Evolutionary conservation across 2,888 invertebrate genomes (phyloP), one percentile per base, ranked within the genome.

Genomic region (Thereva unica): DNA sequence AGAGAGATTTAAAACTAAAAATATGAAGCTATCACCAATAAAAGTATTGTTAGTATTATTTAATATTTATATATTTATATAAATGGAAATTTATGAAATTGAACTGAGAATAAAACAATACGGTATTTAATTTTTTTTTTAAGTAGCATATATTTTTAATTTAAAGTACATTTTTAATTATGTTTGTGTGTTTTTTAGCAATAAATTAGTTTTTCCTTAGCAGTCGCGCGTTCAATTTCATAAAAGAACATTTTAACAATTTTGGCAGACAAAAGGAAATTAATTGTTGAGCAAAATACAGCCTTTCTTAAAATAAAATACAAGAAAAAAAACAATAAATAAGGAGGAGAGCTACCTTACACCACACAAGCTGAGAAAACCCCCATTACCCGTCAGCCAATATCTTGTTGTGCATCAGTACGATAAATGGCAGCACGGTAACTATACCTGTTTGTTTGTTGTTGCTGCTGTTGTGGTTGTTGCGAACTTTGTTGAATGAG

Each of bases 301-400:
- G 23, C 23, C 23, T 23, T 2, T 23, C 23, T 23, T 23, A 23
- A 23, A 23, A 23, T 23, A 23, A 23, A 37, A 47, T 47, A 49
- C 44, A 12, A 47, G 47, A 38, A 50, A 23, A 23, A 37, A 47
- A 59, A 49, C 44, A 12, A 47, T 59, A 38, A 50, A 10, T 34
- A 42, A 57, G 61, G 53, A 41, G 38, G 44, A 67, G 54, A 10
- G 12, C 45, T 55, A 53, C 66, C 72, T 77, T 80, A 89, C 84
- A 89, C 87, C 85, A 89, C 88, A 85, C 90, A 90, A 86, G 90
- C 90, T 83, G 89, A 89, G 85, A 90, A 88, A 83, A 89, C 87
- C 83, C 88, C 88, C 87, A 89, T 87, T 84, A 89, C 89, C 84
- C 89, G 89, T 91, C 90, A 90, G 85, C 86, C 87, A 84, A 87